Conservation (phyloP, 1,140 invertebrate genomes). For the Chlorops oryzae region DNA sequence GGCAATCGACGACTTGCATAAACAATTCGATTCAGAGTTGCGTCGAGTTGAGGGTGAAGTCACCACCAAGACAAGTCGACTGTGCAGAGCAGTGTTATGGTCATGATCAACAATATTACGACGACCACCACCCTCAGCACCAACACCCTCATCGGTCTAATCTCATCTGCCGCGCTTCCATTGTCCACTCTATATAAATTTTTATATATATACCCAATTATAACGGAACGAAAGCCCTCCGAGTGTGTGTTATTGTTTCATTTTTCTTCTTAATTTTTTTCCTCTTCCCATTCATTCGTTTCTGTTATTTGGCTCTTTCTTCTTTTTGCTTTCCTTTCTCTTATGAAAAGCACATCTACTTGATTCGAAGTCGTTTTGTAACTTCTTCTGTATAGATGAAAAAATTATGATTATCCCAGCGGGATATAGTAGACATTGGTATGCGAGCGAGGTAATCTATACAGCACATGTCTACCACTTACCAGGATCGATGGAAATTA, state of each 20-base stretch:
- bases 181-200: too few species aligned
- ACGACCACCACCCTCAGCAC: constrained; percentile 16
- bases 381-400: too few species aligned
- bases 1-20: too few species aligned
- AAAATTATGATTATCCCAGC: too few species aligned
- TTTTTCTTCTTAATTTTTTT: constrained; percentile 21
- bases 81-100: not conserved
- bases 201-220: constrained; percentile 45
- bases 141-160: constrained; percentile 25
- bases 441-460: too few species aligned
- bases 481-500: too few species aligned
- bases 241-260: constrained; percentile 34
- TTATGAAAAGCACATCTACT: too few species aligned
- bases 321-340: not conserved
- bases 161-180: too few species aligned
- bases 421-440: too few species aligned
- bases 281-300: constrained; percentile 24
- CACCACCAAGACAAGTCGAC: not conserved
- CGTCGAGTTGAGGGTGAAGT: not conserved
- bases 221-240: constrained; percentile 28
- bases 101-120: not conserved
- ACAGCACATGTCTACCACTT: too few species aligned
- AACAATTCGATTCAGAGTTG: too few species aligned
- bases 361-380: too few species aligned
- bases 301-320: constrained; percentile 22